Evolutionary conservation across 2,888 invertebrate species (phyloP).

Genomic region (Cryptocephalus primarius): DNA sequence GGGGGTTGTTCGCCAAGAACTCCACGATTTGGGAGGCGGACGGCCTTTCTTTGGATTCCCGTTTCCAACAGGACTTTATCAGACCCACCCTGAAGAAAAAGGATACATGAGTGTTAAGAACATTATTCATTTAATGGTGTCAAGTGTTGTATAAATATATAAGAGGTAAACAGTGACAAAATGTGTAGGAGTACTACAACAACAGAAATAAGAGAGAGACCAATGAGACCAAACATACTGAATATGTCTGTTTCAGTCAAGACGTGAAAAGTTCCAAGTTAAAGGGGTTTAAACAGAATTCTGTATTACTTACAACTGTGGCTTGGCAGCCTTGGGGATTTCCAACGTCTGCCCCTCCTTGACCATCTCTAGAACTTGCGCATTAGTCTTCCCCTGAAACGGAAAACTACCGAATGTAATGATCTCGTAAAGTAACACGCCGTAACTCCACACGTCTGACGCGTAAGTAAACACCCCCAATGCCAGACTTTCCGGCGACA

Average conservation of each 20-base stretch:
- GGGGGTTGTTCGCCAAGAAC: conserved; percentile 64
- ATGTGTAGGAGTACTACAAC: too few relatives aligned
- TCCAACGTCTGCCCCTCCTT: conserved; percentile 62
- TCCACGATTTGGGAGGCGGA: conserved; percentile 71
- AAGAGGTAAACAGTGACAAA: not conserved
- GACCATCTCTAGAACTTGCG: conserved; percentile 71
- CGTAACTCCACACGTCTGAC: conserved; percentile 87
- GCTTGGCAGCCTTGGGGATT: conserved; percentile 67
- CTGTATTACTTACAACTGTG: conserved; percentile 59
- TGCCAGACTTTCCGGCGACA: conserved; percentile 81
- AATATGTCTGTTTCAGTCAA: too few relatives aligned
- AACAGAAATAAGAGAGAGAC: too few relatives aligned
- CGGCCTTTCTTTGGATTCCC: conserved; percentile 58
- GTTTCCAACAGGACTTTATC: conserved; percentile 71
- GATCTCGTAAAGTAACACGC: conserved; percentile 77
- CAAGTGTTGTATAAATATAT: too few relatives aligned
- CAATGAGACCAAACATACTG: too few relatives aligned
- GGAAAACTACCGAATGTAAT: conserved; percentile 87
- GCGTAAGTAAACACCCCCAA: conserved; percentile 75
- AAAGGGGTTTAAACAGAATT: too few relatives aligned
- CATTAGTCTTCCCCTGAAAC: conserved; percentile 77
- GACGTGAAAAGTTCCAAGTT: too few relatives aligned
- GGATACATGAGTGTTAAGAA: not conserved
- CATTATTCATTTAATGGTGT: too few relatives aligned
- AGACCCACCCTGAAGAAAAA: conserved; percentile 51